Base-by-base conservation (phyloP, 2,888 invertebrate genomes). In the Crossocerus cetratus region DNA sequence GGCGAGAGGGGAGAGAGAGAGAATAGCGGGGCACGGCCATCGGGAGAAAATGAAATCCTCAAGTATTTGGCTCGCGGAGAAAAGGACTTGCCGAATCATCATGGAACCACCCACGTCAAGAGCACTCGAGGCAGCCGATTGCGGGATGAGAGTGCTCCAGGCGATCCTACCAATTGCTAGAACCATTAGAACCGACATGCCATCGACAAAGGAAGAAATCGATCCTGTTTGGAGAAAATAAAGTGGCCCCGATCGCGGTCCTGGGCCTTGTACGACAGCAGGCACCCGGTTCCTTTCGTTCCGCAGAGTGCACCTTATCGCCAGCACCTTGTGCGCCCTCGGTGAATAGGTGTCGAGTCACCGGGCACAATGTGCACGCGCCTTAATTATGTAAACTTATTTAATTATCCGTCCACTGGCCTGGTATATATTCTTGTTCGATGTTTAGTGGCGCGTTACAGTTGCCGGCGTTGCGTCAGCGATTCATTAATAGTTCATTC, bases 371-470 rank as follows among this genome's bases (percentile, higher is more conserved):
- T 67, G 71, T 63, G 73, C 81, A 75, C 77, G 72, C 76, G 80
- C 53, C 71, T 73, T 75, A 77, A 83, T 81, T 80, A 78, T 8
- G 11, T 4, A 32, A 80, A 68, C 61, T 76, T 75, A 78, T 80
- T 83, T 83, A 83, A 83, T 83, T 83, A 81, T 64, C 73, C 59
- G 61, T 61, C 68, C 67, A 66, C 74, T 77, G 71, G 69, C 62
- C 72, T 64, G 70, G 63, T 61, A 69, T n/a, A n/a, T n/a, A 23
- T 43, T 60, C 55, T 75, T 65, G 69, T 65, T 71, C 58, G 54
- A 72, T 72, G 62, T 53, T 78, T 65, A 61, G 32, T 32, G 8
- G 32, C 4, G 32, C 32, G 3, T 32, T 32, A 32, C 32, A 0
- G 11, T 32, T 32, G 11, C 8, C 32, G 11, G 5, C 32, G 1